A percentile compares a stretch with the other conserved stretches of the same genome.
These are phyloP conservation scores for Grantiella picta DNA, from an alignment of 2,113 vertebrate species.

Conservation along the genomic window DNA sequence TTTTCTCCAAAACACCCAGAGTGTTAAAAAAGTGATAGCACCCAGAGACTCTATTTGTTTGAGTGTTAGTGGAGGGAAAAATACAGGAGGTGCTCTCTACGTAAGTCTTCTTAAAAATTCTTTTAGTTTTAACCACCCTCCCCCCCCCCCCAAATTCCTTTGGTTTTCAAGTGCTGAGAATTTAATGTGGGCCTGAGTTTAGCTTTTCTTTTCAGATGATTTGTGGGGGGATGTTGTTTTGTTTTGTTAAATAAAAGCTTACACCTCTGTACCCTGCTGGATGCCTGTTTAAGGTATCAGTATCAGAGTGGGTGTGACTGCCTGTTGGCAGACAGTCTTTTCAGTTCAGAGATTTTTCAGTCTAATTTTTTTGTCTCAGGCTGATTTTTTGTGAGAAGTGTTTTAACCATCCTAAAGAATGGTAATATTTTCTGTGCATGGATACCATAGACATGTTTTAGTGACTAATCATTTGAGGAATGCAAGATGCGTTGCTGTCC, in stretches of 20 bases:
- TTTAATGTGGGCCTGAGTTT: not conserved
- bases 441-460: not conserved
- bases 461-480: not conserved
- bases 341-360: not conserved
- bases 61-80: not conserved
- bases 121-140: not conserved
- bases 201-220: not conserved
- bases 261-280: not conserved
- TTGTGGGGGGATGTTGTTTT: not conserved
- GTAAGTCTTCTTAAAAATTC: not conserved
- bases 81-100: not conserved
- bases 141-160: not conserved
- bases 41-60: not conserved
- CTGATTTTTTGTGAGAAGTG: not conserved
- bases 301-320: not conserved
- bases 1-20: not conserved
- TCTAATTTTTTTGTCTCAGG: not conserved
- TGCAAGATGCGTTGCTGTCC: not conserved
- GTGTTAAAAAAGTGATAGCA: not conserved
- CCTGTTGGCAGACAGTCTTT: not conserved
- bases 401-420: not conserved
- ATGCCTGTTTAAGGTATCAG: not conserved
- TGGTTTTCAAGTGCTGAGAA: not conserved
- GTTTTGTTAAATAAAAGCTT: not conserved
- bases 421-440: not conserved